Evolutionary conservation across 1,140 invertebrate species (phyloP).

Genomic region (Conus betulinus): DNA sequence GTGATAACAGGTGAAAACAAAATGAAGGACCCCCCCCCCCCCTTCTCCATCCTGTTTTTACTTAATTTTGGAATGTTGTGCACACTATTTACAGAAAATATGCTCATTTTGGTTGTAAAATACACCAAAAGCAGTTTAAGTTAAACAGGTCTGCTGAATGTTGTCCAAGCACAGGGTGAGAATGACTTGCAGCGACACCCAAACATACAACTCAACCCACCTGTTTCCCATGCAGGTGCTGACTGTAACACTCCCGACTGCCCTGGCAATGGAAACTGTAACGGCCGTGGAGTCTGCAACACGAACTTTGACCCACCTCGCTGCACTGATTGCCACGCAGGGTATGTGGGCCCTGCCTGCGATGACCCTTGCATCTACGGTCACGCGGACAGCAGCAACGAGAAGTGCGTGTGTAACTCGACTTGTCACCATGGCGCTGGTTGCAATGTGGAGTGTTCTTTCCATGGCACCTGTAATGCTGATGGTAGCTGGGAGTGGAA

Average conservation of each 20-base stretch:
- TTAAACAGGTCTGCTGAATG: too few relatives aligned
- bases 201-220: too few relatives aligned
- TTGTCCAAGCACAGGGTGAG: too few relatives aligned
- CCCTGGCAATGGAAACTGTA: conserved; percentile 63
- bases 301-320: conserved; percentile 55
- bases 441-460: conserved; percentile 65
- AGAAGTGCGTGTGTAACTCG: conserved; percentile 57
- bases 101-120: too few relatives aligned
- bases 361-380: conserved; percentile 61
- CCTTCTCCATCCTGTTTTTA: too few relatives aligned
- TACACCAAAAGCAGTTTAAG: too few relatives aligned
- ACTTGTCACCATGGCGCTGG: conserved; percentile 65
- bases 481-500: conserved; percentile 20
- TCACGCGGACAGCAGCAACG: conserved; percentile 45
- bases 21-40: too few relatives aligned
- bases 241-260: conserved; percentile 61
- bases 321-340: conserved; percentile 58
- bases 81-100: too few relatives aligned
- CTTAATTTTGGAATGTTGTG: too few relatives aligned
- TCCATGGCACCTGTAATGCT: conserved; percentile 55
- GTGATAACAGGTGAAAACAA: too few relatives aligned
- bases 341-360: conserved; percentile 63
- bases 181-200: too few relatives aligned
- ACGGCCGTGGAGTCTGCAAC: conserved; percentile 56
- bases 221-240: neutral